phyloP scores from a whole-genome alignment of 2,797 vertebrate genomes.

The Anguilla megastoma region DNA sequence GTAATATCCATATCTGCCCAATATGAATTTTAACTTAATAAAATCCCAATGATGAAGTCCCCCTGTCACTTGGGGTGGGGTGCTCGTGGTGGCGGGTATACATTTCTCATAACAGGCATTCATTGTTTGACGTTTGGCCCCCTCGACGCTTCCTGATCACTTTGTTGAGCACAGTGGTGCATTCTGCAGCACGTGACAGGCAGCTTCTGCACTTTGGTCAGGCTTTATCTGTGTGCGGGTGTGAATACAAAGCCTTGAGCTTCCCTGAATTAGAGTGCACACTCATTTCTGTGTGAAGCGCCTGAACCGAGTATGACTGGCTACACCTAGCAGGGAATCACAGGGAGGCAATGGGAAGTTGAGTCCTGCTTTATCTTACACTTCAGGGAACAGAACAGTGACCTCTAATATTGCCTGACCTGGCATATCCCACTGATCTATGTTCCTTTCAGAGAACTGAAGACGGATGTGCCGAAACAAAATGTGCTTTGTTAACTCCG shows the following conservation, averaged over 20 bases:
- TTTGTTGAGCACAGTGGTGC: background rate
- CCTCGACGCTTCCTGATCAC: background rate
- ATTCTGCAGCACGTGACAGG: background rate
- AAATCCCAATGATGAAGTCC: background rate
- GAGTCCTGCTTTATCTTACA: background rate
- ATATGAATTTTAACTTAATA: slow-evolving; percentile 8
- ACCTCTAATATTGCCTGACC: background rate
- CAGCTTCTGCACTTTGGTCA: background rate
- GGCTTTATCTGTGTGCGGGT: background rate
- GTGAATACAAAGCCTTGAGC: background rate
- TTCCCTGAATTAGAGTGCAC: background rate
- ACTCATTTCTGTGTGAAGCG: background rate
- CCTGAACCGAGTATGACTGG: background rate
- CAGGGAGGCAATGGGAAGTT: background rate
- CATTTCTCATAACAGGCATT: background rate
- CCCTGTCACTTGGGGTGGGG: background rate
- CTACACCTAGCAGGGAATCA: background rate
- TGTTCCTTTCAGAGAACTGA: background rate
- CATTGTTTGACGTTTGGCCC: background rate
- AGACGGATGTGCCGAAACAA: background rate
- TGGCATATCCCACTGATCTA: background rate
- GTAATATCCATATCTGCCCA: slow-evolving; percentile 11
- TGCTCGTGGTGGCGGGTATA: background rate
- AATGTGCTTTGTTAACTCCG: background rate
- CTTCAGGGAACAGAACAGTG: background rate